Conservation (phyloP, 1,140 invertebrate species). For the Panagrolaimus sp. region DNA sequence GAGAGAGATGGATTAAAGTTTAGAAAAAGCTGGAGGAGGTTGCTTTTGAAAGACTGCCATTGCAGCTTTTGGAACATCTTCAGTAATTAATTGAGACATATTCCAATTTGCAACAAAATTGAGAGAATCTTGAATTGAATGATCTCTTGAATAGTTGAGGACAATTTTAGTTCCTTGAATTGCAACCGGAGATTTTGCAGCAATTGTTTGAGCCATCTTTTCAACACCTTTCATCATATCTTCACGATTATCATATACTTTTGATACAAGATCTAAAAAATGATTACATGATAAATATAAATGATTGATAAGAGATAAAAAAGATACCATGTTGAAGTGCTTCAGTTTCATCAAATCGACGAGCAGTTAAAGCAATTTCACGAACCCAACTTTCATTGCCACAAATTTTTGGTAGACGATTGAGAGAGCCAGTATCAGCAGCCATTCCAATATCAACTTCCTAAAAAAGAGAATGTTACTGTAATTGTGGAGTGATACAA, state of each 20-base stretch:
- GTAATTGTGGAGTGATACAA: too few relatives aligned
- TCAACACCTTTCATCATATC: slow-evolving; percentile 56
- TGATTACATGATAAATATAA: not conserved
- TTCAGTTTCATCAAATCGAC: slow-evolving; percentile 75
- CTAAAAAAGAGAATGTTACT: slow-evolving; percentile 33
- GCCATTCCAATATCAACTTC: slow-evolving; percentile 71
- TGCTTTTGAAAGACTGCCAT: slow-evolving; percentile 12
- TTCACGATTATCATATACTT: slow-evolving; percentile 11
- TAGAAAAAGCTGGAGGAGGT: not conserved
- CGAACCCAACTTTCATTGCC: slow-evolving; percentile 77
- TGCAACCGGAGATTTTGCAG: slow-evolving; percentile 82
- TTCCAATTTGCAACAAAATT: slow-evolving; percentile 61
- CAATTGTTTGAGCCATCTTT: slow-evolving; percentile 72
- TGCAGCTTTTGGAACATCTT: slow-evolving; percentile 12
- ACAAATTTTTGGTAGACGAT: slow-evolving; percentile 81
- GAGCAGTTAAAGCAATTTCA: slow-evolving; percentile 78
- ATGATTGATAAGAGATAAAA: slow-evolving; percentile 25
- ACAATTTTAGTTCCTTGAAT: slow-evolving; percentile 80
- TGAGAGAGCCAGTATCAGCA: slow-evolving; percentile 85
- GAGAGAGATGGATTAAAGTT: too few relatives aligned
- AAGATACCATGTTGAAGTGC: slow-evolving; percentile 67
- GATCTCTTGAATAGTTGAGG: slow-evolving; percentile 77
- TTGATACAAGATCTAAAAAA: slow-evolving; percentile 17
- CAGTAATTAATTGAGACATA: slow-evolving; percentile 15
- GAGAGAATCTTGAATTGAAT: slow-evolving; percentile 56